phyloP scores from a whole-genome alignment of 92 coral and sea anemone species.

The Galaxea fascicularis region DNA sequence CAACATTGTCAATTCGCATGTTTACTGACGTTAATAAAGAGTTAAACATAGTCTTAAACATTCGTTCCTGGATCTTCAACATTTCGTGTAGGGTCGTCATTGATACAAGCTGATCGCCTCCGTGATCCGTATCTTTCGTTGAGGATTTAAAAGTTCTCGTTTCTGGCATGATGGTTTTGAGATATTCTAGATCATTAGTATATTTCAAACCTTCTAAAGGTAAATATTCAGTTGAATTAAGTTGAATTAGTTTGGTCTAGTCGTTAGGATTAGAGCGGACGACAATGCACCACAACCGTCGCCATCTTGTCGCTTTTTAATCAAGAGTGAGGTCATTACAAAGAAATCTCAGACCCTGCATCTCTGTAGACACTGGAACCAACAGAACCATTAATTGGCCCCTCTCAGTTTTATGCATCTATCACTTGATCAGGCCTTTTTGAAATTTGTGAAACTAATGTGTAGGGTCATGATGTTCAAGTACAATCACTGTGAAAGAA shows the following conservation, averaged over 20 bases:
- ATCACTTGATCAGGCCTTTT: too few relatives aligned
- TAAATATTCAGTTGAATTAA: not conserved
- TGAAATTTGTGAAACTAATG: too few relatives aligned
- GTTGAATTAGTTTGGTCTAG: not conserved
- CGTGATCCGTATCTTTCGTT: slow-evolving; percentile 8
- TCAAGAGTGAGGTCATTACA: too few relatives aligned
- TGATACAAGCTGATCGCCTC: slow-evolving; percentile 17
- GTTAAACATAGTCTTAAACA: slow-evolving; percentile 22
- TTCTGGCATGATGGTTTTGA: not conserved
- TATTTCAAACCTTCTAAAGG: not conserved
- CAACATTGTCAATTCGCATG: not conserved
- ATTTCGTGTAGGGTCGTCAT: slow-evolving; percentile 24
- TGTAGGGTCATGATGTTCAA: too few relatives aligned
- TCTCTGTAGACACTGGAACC: too few relatives aligned
- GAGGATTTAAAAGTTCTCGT: slow-evolving; percentile 17
- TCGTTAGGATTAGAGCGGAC: not conserved
- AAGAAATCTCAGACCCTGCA: too few relatives aligned
- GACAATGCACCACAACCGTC: not conserved
- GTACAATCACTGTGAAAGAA: too few relatives aligned
- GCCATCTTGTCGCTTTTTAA: too few relatives aligned
- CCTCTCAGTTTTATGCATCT: too few relatives aligned
- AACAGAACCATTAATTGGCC: too few relatives aligned
- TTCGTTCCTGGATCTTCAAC: slow-evolving; percentile 28
- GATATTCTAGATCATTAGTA: not conserved
- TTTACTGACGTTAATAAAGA: not conserved